Conservation (phyloP, 2,797 vertebrate species). For the Halcyon chelicuti region DNA sequence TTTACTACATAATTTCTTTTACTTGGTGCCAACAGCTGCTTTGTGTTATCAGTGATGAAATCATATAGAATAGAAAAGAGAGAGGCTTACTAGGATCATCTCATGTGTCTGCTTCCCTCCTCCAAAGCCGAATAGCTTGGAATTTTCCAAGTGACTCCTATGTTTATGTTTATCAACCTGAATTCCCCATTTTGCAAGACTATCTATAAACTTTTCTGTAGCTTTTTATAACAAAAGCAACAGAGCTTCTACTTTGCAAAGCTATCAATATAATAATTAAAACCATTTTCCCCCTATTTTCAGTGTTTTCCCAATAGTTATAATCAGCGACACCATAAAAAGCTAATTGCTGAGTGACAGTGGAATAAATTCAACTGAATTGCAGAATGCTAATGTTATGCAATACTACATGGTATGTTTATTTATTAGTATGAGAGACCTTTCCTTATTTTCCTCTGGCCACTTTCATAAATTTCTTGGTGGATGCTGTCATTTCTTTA, state of each 20-base stretch:
- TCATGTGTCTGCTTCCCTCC: background rate
- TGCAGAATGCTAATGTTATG: background rate
- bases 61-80: background rate
- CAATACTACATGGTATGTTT: background rate
- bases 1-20: slow-evolving; percentile 26
- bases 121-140: background rate
- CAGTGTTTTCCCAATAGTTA: background rate
- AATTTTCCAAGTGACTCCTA: background rate
- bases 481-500: slow-evolving; percentile 54
- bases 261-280: background rate
- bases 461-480: slow-evolving; percentile 62
- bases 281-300: background rate
- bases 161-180: background rate
- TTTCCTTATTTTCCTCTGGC: slow-evolving; percentile 52
- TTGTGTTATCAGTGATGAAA: background rate
- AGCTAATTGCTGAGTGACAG: slow-evolving; percentile 10
- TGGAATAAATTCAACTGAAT: slow-evolving; percentile 7
- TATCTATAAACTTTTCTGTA: background rate
- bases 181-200: background rate
- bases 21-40: background rate
- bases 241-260: background rate
- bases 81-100: background rate
- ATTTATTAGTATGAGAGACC: slow-evolving; percentile 50
- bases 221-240: background rate
- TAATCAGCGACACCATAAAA: background rate